phyloP scores from a whole-genome alignment of 2,797 vertebrate genomes.

The Pseudochirops cupreus region DNA sequence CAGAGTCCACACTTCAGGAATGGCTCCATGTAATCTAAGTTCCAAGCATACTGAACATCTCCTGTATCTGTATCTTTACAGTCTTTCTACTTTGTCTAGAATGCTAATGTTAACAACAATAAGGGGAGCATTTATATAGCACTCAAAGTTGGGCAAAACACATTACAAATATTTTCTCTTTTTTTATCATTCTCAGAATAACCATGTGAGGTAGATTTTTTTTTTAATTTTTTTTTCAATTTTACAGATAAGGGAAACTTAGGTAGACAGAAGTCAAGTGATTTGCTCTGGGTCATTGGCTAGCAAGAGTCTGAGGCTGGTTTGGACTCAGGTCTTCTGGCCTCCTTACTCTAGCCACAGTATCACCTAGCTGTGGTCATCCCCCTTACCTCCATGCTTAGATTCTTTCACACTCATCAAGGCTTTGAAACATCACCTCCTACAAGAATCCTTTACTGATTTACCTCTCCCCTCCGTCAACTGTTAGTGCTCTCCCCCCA shows the following conservation, averaged over 20 bases:
- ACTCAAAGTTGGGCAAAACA: not conserved
- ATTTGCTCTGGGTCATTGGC: not conserved
- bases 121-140: not conserved
- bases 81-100: not conserved
- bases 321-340: not conserved
- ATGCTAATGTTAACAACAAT: not conserved
- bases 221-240: not conserved
- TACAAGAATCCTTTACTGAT: not conserved
- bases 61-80: not conserved
- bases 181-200: not conserved
- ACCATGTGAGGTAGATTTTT: not conserved
- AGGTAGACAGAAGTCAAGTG: not conserved
- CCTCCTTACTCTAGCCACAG: not conserved
- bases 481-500: constrained; percentile 16
- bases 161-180: not conserved
- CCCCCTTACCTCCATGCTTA: not conserved
- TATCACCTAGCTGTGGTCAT: not conserved
- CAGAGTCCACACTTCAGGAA: not conserved
- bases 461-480: not conserved
- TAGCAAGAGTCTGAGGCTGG: not conserved
- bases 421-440: not conserved
- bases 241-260: not conserved
- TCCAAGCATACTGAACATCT: not conserved
- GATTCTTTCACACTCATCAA: not conserved
- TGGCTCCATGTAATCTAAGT: not conserved